phyloP scores from a whole-genome alignment of 2,888 invertebrate species.

The Acholoe squamosa region DNA sequence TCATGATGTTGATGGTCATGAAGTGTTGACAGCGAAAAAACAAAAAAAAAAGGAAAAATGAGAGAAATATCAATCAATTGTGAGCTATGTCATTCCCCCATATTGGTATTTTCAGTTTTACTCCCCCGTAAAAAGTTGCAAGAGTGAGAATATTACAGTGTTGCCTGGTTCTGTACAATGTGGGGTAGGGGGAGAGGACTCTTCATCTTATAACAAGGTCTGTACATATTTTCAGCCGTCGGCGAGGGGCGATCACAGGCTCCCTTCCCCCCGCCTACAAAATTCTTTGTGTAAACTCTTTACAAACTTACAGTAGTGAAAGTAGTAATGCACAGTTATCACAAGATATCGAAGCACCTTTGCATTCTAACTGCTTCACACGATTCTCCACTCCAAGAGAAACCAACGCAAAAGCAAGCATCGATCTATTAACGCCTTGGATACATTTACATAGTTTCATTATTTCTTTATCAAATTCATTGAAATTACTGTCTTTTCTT shows the following conservation, averaged over 20 bases:
- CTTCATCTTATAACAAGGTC: constrained; percentile 52
- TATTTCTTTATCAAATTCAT: background rate
- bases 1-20: constrained; percentile 38
- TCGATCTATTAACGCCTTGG: background rate
- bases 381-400: constrained; percentile 3
- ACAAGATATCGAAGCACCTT: constrained; percentile 61
- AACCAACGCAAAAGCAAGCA: constrained; percentile 50
- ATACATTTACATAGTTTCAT: background rate
- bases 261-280: constrained; percentile 30
- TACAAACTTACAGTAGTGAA: constrained; percentile 61
- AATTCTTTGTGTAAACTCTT: constrained; percentile 60
- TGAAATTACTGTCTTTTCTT: background rate
- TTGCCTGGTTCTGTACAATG: constrained; percentile 52
- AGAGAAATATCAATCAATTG: background rate
- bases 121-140: background rate
- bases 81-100: constrained; percentile 22
- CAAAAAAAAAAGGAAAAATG: background rate
- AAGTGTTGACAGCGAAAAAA: constrained; percentile 50
- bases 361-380: constrained; percentile 54
- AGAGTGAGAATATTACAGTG: constrained; percentile 53
- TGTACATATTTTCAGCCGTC: constrained; percentile 59
- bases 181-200: constrained; percentile 26
- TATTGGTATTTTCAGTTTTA: constrained; percentile 5
- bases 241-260: background rate
- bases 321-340: constrained; percentile 58